Percentiles rank a stretch among this genome's conserved stretches.
Evolutionary conservation across 2,888 invertebrate species (phyloP).

Genomic region (Drosophila subquinaria): DNA sequence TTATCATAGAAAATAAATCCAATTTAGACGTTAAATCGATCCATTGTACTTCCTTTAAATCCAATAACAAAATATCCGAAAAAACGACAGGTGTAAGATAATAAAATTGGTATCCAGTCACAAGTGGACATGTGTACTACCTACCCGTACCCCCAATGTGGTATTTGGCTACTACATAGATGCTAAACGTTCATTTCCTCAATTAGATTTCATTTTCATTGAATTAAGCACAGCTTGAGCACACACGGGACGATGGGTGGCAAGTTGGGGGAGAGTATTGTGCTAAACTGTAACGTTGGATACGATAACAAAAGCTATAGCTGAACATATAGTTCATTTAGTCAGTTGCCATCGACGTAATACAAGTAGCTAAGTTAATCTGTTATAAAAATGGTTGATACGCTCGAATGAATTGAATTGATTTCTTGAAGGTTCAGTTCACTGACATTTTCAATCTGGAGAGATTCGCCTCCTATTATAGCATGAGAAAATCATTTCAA

Average conservation of each 20-base stretch:
- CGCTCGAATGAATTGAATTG: slow-evolving; percentile 20
- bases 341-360: slow-evolving; percentile 36
- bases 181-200: slow-evolving; percentile 76
- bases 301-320: slow-evolving; percentile 54
- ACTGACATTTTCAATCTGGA: slow-evolving; percentile 18
- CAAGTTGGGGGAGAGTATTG: slow-evolving; percentile 28
- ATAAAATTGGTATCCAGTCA: slow-evolving; percentile 39
- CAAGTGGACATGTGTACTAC: slow-evolving; percentile 25
- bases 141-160: not conserved
- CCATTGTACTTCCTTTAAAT: not conserved
- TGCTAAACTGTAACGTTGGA: slow-evolving; percentile 26
- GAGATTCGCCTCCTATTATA: not conserved
- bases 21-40: not conserved
- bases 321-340: slow-evolving; percentile 25
- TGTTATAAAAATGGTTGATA: slow-evolving; percentile 11
- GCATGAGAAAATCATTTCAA: not conserved
- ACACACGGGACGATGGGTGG: slow-evolving; percentile 2
- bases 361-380: slow-evolving; percentile 45
- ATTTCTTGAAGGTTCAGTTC: slow-evolving; percentile 29
- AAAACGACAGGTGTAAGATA: slow-evolving; percentile 36
- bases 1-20: too few species aligned
- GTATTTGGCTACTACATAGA: slow-evolving; percentile 7
- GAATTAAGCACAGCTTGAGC: slow-evolving; percentile 27
- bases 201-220: slow-evolving; percentile 66
- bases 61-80: not conserved